Percentiles rank a stretch among this genome's conserved stretches.
Evolutionary conservation across 1,140 invertebrate genomes (phyloP).

Genomic region (Wasmannia auropunctata): DNA sequence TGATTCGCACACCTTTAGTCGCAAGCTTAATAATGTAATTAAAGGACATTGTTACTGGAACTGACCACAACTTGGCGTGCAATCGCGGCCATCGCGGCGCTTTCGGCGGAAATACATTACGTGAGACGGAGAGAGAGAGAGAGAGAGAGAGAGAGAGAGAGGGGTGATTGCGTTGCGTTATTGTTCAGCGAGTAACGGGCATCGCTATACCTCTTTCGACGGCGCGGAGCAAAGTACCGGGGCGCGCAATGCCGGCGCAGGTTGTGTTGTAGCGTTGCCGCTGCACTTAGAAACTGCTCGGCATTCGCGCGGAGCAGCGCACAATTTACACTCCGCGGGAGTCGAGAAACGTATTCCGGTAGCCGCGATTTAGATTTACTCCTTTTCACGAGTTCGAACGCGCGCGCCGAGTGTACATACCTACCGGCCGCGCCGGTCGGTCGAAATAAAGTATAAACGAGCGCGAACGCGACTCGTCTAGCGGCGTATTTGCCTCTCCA

Average conservation of each 20-base stretch:
- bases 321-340: constrained; percentile 43
- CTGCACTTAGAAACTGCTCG: constrained; percentile 44
- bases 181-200: constrained; percentile 53
- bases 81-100: background rate
- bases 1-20: too few species aligned
- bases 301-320: background rate
- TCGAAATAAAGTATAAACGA: constrained; percentile 39
- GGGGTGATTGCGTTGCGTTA: constrained; percentile 30
- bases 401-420: background rate
- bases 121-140: background rate
- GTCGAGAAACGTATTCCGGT: constrained; percentile 12
- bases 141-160: background rate
- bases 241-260: background rate
- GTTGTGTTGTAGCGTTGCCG: background rate
- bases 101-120: constrained; percentile 38
- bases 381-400: constrained; percentile 30
- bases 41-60: background rate
- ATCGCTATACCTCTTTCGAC: constrained; percentile 29
- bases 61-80: constrained; percentile 8
- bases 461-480: constrained; percentile 6
- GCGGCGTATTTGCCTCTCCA: background rate
- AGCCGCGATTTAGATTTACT: constrained; percentile 30
- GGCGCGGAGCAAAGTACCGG: constrained; percentile 17
- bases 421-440: background rate
- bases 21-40: constrained; percentile 20